Evolutionary conservation across 92 coral and sea anemone species (phyloP).

Genomic region (Desmophyllum pertusum): DNA sequence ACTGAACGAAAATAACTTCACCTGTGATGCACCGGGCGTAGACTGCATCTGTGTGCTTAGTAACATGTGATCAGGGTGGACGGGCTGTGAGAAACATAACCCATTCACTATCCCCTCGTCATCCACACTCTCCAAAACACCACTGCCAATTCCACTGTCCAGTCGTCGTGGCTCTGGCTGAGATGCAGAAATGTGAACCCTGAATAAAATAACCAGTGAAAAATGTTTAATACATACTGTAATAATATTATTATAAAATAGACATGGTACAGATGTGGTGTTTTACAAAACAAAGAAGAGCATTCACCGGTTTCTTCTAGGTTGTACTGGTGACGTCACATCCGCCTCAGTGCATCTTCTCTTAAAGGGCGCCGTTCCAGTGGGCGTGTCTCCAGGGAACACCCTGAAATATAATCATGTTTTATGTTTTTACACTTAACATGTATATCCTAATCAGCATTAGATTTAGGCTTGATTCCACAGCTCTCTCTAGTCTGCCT

Average conservation of each 20-base stretch:
- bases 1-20: neutral
- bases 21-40: constrained; percentile 93
- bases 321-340: constrained; percentile 47
- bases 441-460: neutral
- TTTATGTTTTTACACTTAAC: neutral
- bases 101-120: constrained; percentile 62
- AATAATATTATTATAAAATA: neutral
- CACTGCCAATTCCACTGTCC: constrained; percentile 79
- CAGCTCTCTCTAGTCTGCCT: no score
- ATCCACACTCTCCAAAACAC: constrained; percentile 40
- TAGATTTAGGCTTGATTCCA: no score
- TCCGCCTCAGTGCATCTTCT: constrained; percentile 88
- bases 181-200: constrained; percentile 65
- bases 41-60: constrained; percentile 88
- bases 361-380: constrained; percentile 84
- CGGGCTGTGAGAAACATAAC: constrained; percentile 94
- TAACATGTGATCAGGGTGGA: constrained; percentile 94
- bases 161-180: constrained; percentile 92
- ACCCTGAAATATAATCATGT: constrained; percentile 1
- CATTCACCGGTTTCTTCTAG: constrained; percentile 40
- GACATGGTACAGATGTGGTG: neutral
- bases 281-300: neutral
- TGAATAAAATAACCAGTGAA: neutral
- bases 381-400: constrained; percentile 85
- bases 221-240: neutral